Base-by-base conservation (phyloP, 2,888 invertebrate species). In the Phytoseiulus persimilis region DNA sequence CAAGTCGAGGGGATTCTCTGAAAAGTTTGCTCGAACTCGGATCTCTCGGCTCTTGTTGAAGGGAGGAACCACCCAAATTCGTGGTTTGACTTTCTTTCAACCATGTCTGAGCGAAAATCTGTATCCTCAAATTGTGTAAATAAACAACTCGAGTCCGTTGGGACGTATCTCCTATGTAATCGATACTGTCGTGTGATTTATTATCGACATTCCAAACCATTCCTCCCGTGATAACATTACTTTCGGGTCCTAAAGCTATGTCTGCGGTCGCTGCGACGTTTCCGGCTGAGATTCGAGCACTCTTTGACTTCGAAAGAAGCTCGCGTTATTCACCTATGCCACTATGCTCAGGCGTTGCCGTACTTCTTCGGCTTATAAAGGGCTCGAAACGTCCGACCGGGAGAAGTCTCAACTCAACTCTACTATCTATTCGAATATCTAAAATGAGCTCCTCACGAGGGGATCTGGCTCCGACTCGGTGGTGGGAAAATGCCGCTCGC, bases 1-100 rank as follows among this genome's bases (percentile, higher is more conserved):
- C 87, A 45, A 11, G n/a, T 28, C 14, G 87, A 45, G 32, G 87
- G 87, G 23, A 87, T 87, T 32, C 87, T 87, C 87, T 87, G 33
- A 87, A 33, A 18, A 28, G 9, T 65, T 28, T 2, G 65, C 65
- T 65, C 65, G 18, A 65, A 18, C 28, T 23, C 28, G 5, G 65
- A 65, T 65, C 65, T 65, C 65, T 65, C 65, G 65, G 18, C 28
- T 65, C 28, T 18, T 23, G 65, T 65, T 65, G 65, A 65, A 65
- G 18, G 5, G 28, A 14, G 14, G 2, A 14, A 65, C 65, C 65
- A 65, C 65, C 2, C 14, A 65, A 65, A 11, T 65, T 28, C 28
- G 65, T 65, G 65, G 65, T 65, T 65, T 65, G 65, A 65, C 65
- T 65, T 39, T 1, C 65, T 65, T 2, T 65, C 65, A 28, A 65